Evolutionary conservation across 2,888 invertebrate species (phyloP), one percentile per base, ranked within the genome.

Genomic region (Cheilosia impressa): DNA sequence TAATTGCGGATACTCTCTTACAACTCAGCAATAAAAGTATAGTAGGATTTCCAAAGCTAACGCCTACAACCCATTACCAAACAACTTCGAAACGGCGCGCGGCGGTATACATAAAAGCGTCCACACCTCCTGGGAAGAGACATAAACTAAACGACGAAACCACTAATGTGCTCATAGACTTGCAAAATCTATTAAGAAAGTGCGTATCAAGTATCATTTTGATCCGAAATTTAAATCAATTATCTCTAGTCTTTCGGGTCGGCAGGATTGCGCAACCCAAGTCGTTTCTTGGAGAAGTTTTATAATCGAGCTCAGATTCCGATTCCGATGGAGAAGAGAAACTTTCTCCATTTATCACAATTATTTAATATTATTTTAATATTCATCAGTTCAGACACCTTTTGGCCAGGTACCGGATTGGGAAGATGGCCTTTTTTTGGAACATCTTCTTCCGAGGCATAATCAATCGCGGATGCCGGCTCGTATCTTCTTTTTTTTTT

Each of bases 261-360:
- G 19, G 19, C 19, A 6, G 38, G 10, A 57, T 83, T 78, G 63
- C 79, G 57, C 69, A 79, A 63, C 15, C 41, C 50, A 41, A 10
- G 15, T 22, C 55, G 13, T 50, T 82, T 68, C 45, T 82, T 53
- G 57, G 53, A 53, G 77, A 66, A 63, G 73, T 79, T 73, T 83
- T 79, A 79, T 83, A 83, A 83, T 78, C 78, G 65, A 47, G 58
- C 47, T 9, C 41, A 71, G 38, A 71, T 58, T 77, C 60, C 47
- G 62, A 78, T 41, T 73, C 79, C 68, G 72, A 83, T 17, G 7
- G 31, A 52, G 27, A 15, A 22, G 52, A 73, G 55, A 63, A 84
- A 84, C 84, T 84, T 84, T 84, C 84, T 84, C 84, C 84, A 75
- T 84, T 84, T 84, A 84, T 84, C 84, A 84, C 63, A 79, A 79